Conservation (phyloP, 2,797 vertebrate genomes). For the Scarus forsteni region DNA sequence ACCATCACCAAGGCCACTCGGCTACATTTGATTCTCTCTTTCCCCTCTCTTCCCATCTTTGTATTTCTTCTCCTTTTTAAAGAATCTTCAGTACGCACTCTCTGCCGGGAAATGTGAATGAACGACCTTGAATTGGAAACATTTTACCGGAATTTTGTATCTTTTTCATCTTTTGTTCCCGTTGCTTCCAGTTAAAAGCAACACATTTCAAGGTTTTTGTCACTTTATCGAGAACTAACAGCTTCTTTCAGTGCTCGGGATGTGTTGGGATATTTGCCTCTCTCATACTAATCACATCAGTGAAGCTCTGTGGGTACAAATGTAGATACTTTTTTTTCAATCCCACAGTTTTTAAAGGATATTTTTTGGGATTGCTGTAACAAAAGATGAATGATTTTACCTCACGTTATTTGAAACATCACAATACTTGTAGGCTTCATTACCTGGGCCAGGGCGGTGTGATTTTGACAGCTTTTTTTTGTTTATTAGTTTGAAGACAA, state of each 20-base stretch:
- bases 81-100: not conserved
- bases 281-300: not conserved
- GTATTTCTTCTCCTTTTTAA: not conserved
- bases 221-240: not conserved
- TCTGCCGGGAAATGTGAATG: not conserved
- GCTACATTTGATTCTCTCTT: not conserved
- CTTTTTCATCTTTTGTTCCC: not conserved
- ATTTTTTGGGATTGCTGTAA: no score
- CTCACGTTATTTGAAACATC: no score
- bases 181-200: not conserved
- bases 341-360: no score
- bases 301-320: not conserved
- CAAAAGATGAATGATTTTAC: no score
- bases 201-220: not conserved
- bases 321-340: no score
- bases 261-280: not conserved
- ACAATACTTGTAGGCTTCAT: no score
- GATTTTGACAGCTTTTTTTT: no score
- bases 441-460: no score
- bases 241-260: conserved; percentile 3
- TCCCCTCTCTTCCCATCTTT: not conserved
- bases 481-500: no score
- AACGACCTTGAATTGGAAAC: not conserved
- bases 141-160: not conserved
- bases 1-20: not conserved